Conservation (phyloP, 2,888 invertebrate species). For the Stictocephala bisonia region DNA sequence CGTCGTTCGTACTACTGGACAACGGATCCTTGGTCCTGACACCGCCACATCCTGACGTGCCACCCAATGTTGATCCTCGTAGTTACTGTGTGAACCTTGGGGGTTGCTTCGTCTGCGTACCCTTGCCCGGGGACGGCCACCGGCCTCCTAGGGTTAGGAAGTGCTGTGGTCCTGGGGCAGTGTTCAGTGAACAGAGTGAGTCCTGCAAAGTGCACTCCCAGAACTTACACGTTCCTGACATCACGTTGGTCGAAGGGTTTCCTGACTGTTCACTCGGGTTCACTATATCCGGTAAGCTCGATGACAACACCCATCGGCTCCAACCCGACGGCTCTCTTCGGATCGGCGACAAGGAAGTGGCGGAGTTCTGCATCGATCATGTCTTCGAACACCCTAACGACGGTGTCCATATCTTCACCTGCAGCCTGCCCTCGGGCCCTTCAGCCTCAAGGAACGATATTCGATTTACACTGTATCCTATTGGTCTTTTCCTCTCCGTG, state of each 20-base stretch:
- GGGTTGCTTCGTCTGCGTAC: constrained; percentile 73
- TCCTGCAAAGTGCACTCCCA: constrained; percentile 64
- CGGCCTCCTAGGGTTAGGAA: constrained; percentile 64
- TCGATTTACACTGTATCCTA: constrained; percentile 79
- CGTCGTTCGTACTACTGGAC: constrained; percentile 70
- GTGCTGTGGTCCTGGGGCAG: constrained; percentile 77
- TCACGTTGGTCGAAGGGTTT: constrained; percentile 67
- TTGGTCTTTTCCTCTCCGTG: constrained; percentile 82
- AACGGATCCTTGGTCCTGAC: constrained; percentile 72
- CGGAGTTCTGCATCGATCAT: constrained; percentile 65
- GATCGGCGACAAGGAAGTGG: constrained; percentile 65
- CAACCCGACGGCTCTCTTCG: constrained; percentile 64
- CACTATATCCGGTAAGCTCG: constrained; percentile 64
- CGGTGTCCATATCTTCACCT: constrained; percentile 70
- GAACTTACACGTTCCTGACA: constrained; percentile 57
- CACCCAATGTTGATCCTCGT: constrained; percentile 66
- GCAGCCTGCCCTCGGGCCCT: constrained; percentile 63
- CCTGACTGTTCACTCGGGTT: constrained; percentile 69
- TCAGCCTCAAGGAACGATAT: constrained; percentile 59
- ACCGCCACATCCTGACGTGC: constrained; percentile 64
- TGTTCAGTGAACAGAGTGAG: constrained; percentile 70
- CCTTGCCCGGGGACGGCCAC: constrained; percentile 58
- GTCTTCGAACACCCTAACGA: constrained; percentile 62
- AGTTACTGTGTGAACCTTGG: constrained; percentile 78
- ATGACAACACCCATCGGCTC: constrained; percentile 63